phyloP scores from a whole-genome alignment of 2,797 vertebrate genomes.

The Lutjanus campechanus region DNA sequence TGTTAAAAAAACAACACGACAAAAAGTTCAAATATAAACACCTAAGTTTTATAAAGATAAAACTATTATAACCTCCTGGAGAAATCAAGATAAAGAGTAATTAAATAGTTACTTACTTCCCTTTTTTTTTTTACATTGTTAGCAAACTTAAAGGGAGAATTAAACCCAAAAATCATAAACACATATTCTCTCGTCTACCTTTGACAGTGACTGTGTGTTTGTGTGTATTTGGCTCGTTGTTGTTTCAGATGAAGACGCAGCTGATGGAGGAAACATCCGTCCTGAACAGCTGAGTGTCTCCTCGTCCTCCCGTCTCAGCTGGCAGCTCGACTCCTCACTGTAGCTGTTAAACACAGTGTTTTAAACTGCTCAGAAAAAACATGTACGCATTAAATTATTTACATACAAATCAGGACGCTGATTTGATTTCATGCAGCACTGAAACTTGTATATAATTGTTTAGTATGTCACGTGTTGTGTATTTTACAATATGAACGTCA shows the following conservation, averaged over 20 bases:
- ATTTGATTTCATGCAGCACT: not conserved
- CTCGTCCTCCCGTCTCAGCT: not conserved
- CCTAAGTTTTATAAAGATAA: not conserved
- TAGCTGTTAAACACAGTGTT: too few species aligned
- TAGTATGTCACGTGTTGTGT: not conserved
- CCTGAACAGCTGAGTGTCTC: slow-evolving; percentile 50
- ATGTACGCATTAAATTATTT: not conserved
- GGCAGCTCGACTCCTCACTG: slow-evolving; percentile 14
- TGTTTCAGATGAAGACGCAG: slow-evolving; percentile 59
- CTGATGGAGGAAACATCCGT: slow-evolving; percentile 51
- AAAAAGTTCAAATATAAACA: not conserved
- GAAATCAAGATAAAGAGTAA: too few species aligned
- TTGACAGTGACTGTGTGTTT: too few species aligned
- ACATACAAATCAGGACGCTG: not conserved
- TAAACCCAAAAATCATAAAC: too few species aligned
- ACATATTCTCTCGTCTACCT: too few species aligned
- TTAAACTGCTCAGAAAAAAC: not conserved
- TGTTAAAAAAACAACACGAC: not conserved
- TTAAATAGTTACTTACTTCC: too few species aligned
- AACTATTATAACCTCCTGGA: too few species aligned
- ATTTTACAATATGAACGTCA: not conserved
- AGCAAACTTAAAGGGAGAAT: too few species aligned
- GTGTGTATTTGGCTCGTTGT: too few species aligned
- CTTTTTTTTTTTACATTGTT: too few species aligned
- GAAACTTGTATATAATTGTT: not conserved